These are phyloP conservation scores for Schizotus pectinicornis DNA, from an alignment of 2,888 invertebrate genomes.

Conservation along the genomic window DNA sequence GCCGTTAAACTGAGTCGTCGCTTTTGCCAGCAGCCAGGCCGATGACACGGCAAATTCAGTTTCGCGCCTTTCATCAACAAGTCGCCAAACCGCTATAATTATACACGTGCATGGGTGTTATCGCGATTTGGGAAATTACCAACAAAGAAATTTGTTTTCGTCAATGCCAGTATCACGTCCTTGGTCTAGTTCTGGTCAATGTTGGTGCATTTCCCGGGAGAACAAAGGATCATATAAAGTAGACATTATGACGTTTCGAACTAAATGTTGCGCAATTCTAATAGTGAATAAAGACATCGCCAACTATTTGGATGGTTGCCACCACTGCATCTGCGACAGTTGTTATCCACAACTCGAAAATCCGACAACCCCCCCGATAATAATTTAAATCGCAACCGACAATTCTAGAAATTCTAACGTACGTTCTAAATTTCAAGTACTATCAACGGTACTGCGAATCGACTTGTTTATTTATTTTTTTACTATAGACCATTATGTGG, in stretches of 20 bases:
- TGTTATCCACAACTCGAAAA: constrained; percentile 11
- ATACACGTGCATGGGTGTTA: too few species aligned
- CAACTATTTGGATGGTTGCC: constrained; percentile 22
- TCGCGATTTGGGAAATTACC: neutral
- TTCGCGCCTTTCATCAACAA: constrained; percentile 1
- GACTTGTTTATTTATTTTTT: constrained; percentile 12
- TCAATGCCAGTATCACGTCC: constrained; percentile 36
- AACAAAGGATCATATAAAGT: constrained; percentile 39
- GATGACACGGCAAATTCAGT: constrained; percentile 13
- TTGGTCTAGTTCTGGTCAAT: constrained; percentile 36
- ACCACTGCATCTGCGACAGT: neutral
- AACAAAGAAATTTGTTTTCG: constrained; percentile 26
- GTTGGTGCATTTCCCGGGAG: constrained; percentile 28
- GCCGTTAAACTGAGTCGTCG: constrained; percentile 30
- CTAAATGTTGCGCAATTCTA: constrained; percentile 29
- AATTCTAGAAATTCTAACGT: constrained; percentile 19
- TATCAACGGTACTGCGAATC: constrained; percentile 15
- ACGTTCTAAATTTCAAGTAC: constrained; percentile 11
- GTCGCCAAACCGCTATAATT: neutral
- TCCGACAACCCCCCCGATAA: too few species aligned
- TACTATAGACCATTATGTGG: constrained; percentile 21
- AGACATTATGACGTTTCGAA: constrained; percentile 26
- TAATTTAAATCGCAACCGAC: neutral
- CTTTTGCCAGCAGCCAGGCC: constrained; percentile 11
- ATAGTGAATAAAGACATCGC: constrained; percentile 9